Evolutionary conservation across 2,888 invertebrate species (phyloP).

Genomic region (Perizoma flavofasciatum): DNA sequence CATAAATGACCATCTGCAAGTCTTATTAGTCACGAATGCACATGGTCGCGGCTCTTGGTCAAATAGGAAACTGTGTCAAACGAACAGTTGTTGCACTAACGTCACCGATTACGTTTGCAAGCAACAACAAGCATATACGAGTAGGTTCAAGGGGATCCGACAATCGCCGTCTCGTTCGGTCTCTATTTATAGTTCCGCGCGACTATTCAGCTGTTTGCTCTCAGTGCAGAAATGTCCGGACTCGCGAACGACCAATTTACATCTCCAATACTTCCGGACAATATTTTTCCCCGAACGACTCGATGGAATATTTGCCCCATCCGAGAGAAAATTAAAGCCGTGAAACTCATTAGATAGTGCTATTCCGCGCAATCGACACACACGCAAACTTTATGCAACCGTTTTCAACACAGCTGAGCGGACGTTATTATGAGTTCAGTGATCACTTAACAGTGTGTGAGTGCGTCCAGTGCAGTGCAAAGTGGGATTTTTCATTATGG

Average conservation of each 20-base stretch:
- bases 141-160: slow-evolving; percentile 83
- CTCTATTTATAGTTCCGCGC: slow-evolving; percentile 79
- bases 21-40: slow-evolving; percentile 64
- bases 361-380: slow-evolving; percentile 64
- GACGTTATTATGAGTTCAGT: slow-evolving; percentile 67
- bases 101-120: slow-evolving; percentile 72
- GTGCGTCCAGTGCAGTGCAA: slow-evolving; percentile 55
- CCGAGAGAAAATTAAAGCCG: slow-evolving; percentile 59
- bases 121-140: slow-evolving; percentile 61
- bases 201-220: slow-evolving; percentile 77
- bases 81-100: slow-evolving; percentile 72
- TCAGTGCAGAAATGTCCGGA: slow-evolving; percentile 81
- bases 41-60: slow-evolving; percentile 74
- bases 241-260: slow-evolving; percentile 70
- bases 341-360: slow-evolving; percentile 67
- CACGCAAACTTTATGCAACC: slow-evolving; percentile 69
- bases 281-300: slow-evolving; percentile 46
- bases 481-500: slow-evolving; percentile 5
- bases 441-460: slow-evolving; percentile 61
- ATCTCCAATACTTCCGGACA: slow-evolving; percentile 60
- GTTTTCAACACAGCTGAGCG: slow-evolving; percentile 57
- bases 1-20: slow-evolving; percentile 62
- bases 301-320: slow-evolving; percentile 41
- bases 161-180: slow-evolving; percentile 75
- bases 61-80: slow-evolving; percentile 80